Base-by-base conservation (phyloP, 2,888 invertebrate genomes). In the Chirona hameri region DNA sequence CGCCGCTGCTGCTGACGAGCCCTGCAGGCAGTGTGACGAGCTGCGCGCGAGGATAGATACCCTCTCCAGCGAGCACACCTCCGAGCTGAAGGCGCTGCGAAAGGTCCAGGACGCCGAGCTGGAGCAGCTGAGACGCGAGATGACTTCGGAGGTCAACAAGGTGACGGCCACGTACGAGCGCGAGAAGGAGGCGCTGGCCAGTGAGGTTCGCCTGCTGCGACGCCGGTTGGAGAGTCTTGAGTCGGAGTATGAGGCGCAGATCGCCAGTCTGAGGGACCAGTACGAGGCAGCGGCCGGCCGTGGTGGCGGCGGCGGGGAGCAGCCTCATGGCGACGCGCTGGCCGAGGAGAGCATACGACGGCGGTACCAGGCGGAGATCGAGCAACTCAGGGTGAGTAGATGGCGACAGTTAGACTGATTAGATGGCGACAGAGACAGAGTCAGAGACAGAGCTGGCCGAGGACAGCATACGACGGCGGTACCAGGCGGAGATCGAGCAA, bases 401-500 rank as follows among this genome's bases (percentile, higher is more conserved):
- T 39, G 21, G 57, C 46, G n/a, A 29, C 93, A 83, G 92, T 93
- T 83, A 91, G 92, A 83, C 91, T 92, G 84, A 89, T 0, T 84
- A 84, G 12, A 85, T 85, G 85, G 55, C 39, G 18, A 24, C 14
- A 18, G 39, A 21, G 39, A 3, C 18, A 5, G 76, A 76, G n/a
- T 14, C 14, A 27, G 27, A 72, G 31, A 72, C 72, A 10, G 72
- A 85, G 18, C 81, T 85, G 57, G 84, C 87, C 52, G 86, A 86
- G 81, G 86, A 86, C 81, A 84, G 85, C 69, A 84, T 86, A 76
- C 82, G 86, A 65, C 83, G 86, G 80, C 91, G 93, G 84, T 95
- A 95, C 88, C 94, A 95, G 88, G 92, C 93, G 79, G 95, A 96
- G 89, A 94, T 96, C 86, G 95, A 95, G 88, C 95, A 95, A 88